Evolutionary conservation across 2,888 invertebrate genomes (phyloP).

Genomic region (Pseudococcus longispinus): DNA sequence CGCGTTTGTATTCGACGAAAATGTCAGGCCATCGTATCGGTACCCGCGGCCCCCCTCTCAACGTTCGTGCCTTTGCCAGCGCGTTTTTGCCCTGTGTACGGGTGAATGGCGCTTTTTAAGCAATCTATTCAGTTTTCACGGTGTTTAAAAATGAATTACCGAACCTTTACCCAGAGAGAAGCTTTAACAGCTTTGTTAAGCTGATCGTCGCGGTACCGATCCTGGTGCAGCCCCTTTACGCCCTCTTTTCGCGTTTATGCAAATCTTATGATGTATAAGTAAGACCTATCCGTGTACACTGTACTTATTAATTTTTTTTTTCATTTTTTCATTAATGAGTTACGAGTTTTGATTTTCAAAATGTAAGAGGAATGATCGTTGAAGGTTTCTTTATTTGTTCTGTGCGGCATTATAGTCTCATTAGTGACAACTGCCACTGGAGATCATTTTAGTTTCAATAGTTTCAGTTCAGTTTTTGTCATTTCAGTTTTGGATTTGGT

Average conservation of each 20-base stretch:
- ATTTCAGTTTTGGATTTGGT: no score
- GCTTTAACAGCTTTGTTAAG: conserved; percentile 7
- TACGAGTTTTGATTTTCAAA: no score
- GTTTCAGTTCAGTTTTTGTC: no score
- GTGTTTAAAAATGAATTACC: conserved; percentile 49
- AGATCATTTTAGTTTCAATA: no score
- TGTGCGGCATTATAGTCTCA: no score
- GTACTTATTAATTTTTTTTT: no score
- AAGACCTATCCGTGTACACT: no score
- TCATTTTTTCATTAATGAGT: no score
- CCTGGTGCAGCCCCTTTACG: background rate
- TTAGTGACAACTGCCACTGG: no score
- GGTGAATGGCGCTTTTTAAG: conserved; percentile 48
- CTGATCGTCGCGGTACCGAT: background rate
- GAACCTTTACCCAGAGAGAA: background rate
- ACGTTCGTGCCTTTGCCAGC: background rate
- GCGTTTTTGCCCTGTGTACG: background rate
- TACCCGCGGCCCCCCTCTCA: background rate
- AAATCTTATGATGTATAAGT: background rate
- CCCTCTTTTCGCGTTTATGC: background rate
- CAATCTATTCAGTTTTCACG: conserved; percentile 55
- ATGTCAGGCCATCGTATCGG: conserved; percentile 19
- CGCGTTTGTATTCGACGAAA: conserved; percentile 25
- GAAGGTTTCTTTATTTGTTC: no score
- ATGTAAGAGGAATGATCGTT: no score